Evolutionary conservation across 2,888 invertebrate species (phyloP), one percentile per base, ranked within the genome.

Genomic region (Polyommatus icarus): DNA sequence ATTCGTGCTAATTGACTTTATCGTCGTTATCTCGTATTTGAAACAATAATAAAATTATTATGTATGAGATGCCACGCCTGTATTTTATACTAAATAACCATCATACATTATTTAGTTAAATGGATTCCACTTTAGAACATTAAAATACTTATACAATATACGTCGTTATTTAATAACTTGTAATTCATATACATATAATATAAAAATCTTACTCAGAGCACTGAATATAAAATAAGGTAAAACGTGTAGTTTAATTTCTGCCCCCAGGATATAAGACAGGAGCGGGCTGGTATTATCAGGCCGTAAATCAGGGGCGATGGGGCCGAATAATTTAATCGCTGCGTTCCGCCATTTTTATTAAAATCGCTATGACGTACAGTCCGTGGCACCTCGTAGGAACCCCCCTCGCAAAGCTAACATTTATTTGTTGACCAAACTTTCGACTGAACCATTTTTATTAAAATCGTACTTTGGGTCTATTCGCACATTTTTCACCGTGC

Each of bases 271-370:
- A 57, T 12, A 12, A 61, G 61, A 61, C 61, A 24, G 10, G 29
- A 6, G 5, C 4, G 10, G 6, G 24, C 67, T 18, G 18, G 67
- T 67, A 67, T 67, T 67, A 67, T 67, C 29, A 32, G 12, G 67
- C 67, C 67, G 29, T 67, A 67, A 67, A 29, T 67, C 67, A 67
- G 18, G 24, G 18, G 29, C 67, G 67, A 67, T 32, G 67, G 32
- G 67, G 67, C 29, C 32, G 67, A 67, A 67, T 67, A 67, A 67
- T 67, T 67, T 18, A 15, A 67, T 67, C 67, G 29, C 67, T 29
- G 67, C 67, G 29, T 67, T 29, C 67, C 67, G 29, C 67, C 29
- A 67, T 67, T 67, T 67, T 67, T 67, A 67, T 67, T 67, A 67
- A 67, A 67, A 67, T 67, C 67, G 29, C 67, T 67, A 32, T 67